Base-by-base conservation (phyloP, 2,797 vertebrate species). In the Cirrhinus molitorella region DNA sequence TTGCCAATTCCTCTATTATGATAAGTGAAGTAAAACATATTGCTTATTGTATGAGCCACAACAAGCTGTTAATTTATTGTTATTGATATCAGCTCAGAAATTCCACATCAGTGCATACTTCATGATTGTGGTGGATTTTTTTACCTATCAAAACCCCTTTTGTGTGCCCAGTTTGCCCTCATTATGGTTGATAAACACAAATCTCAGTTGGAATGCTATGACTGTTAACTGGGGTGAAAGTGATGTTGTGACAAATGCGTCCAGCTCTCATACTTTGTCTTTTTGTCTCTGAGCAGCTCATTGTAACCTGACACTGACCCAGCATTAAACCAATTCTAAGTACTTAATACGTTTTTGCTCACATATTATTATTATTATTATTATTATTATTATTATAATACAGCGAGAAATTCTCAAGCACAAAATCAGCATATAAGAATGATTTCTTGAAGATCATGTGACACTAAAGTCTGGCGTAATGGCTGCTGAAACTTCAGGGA, bases 211-310 rank as follows among this genome's bases (percentile, higher is more conserved):
- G 74, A 76, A 76, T 61, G 74, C 55, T 43, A 16, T 7, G 23
- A 28, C n/a, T 61, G 37, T 76, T 43, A 76, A 76, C 37, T 61
- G 74, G 37, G 37, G 53, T 76, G 55, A 59, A 61, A 76, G 16
- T 61, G 73, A 59, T 76, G 9, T 45, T 25, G 21, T 43, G 40
- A 57, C 72, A 59, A 75, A 43, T 43, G 34, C 21, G 17, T 40
- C 10, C 19, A 68, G 37, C 21, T 68, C 40, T n/a, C 21, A 68
- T 45, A 59, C n/a, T 76, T 76, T 19, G 55, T 59, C 53, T 76
- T 3, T 16, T 61, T 61, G 55, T 76, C n/a, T 75, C 72, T 37
- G 21, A 57, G 31, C 21, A 23, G 1, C 31, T 55, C 51, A 23
- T 13, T 61, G 74, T 61, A 43, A 25, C 74, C 55, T 19, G 34